A percentile compares a stretch with the other conserved stretches of the same genome.
Evolutionary conservation across 2,113 vertebrate genomes (phyloP).

Genomic region (Reinhardtius hippoglossoides): DNA sequence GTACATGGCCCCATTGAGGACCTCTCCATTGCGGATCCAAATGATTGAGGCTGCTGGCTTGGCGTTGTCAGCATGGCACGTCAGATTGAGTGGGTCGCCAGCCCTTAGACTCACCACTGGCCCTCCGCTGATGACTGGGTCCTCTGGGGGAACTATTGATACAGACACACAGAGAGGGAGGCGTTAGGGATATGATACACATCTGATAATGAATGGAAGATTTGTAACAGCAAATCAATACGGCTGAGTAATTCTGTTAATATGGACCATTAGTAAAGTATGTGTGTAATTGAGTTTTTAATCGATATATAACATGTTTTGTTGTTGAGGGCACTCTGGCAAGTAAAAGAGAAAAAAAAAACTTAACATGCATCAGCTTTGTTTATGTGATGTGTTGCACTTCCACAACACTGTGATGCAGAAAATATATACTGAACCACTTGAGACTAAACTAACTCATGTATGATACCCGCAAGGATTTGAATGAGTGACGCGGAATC

Average conservation of each 20-base stretch:
- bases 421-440: neutral
- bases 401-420: neutral
- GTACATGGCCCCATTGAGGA: constrained; percentile 95
- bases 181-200: neutral
- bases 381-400: neutral
- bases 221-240: constrained; percentile 1
- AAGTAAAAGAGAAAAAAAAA: no score
- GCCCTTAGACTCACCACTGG: constrained; percentile 94
- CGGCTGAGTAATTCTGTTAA: neutral
- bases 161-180: constrained; percentile 24
- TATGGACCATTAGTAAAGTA: neutral
- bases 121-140: constrained; percentile 93
- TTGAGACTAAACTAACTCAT: no score
- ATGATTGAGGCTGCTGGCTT: constrained; percentile 96
- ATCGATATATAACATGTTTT: constrained; percentile 1
- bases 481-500: neutral
- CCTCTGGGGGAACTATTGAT: constrained; percentile 92
- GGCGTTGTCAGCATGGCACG: constrained; percentile 95
- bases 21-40: constrained; percentile 94
- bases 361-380: neutral
- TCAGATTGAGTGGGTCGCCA: constrained; percentile 95
- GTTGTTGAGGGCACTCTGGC: neutral
- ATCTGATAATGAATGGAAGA: neutral
- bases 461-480: neutral
- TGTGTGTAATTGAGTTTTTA: neutral